Evolutionary conservation across 1,140 invertebrate species (phyloP).

Genomic region (Nasonia vitripennis): DNA sequence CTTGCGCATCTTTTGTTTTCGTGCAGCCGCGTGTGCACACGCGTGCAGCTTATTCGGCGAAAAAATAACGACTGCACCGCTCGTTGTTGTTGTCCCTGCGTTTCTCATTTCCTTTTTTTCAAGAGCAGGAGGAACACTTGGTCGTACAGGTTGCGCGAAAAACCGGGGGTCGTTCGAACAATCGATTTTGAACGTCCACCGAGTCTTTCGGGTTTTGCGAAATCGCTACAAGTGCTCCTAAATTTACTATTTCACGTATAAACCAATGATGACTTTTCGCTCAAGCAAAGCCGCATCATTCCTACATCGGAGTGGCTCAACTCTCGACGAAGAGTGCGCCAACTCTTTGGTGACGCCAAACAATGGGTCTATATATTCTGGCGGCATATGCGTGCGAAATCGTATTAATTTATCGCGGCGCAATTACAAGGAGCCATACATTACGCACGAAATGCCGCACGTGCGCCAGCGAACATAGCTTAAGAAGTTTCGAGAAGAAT

Average conservation of each 20-base stretch:
- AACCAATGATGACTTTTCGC: neutral
- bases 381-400: slow-evolving; percentile 71
- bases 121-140: neutral
- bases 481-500: no score
- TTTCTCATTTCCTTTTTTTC: neutral
- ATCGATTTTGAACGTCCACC: no score
- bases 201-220: no score
- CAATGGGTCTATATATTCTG: slow-evolving; percentile 69
- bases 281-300: neutral
- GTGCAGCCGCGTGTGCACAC: neutral
- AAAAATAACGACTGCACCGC: neutral
- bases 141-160: neutral
- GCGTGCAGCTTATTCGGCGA: neutral
- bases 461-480: no score
- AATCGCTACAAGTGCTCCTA: no score
- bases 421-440: slow-evolving; percentile 70
- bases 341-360: slow-evolving; percentile 58
- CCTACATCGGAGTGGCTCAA: neutral
- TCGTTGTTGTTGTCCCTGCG: neutral
- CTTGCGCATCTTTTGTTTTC: slow-evolving; percentile 7
- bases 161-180: no score
- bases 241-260: no score
- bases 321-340: neutral
- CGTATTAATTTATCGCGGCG: slow-evolving; percentile 70
- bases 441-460: slow-evolving; percentile 52